Evolutionary conservation across 2,797 vertebrate species (phyloP).

Genomic region (Poeciliopsis infans): DNA sequence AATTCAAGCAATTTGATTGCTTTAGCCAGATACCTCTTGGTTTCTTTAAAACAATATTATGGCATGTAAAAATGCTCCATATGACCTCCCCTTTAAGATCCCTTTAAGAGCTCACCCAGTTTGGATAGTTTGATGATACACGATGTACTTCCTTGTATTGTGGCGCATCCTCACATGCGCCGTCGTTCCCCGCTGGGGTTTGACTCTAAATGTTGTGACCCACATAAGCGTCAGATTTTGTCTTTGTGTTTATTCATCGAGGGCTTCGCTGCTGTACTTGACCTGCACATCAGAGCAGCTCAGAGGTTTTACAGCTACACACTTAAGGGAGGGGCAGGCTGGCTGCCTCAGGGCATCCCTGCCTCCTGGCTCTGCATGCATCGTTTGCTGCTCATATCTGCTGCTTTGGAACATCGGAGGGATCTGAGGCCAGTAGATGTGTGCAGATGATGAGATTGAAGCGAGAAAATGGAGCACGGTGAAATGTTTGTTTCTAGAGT

Average conservation of each 20-base stretch:
- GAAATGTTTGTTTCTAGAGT: neutral
- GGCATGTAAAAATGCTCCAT: slow-evolving; percentile 12
- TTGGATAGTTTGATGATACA: slow-evolving; percentile 35
- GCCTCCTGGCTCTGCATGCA: slow-evolving; percentile 41
- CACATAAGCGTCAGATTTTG: slow-evolving; percentile 18
- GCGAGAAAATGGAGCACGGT: neutral
- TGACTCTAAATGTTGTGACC: slow-evolving; percentile 24
- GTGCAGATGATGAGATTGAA: neutral
- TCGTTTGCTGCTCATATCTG: slow-evolving; percentile 56
- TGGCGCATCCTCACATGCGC: slow-evolving; percentile 36
- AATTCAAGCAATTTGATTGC: neutral
- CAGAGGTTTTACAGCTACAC: slow-evolving; percentile 22
- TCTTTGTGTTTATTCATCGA: slow-evolving; percentile 20
- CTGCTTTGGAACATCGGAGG: slow-evolving; percentile 16
- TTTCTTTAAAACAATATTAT: neutral
- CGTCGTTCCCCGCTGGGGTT: slow-evolving; percentile 23
- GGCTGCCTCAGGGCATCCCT: slow-evolving; percentile 47
- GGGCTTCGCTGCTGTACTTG: slow-evolving; percentile 52
- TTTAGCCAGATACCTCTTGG: neutral
- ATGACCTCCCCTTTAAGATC: slow-evolving; percentile 38
- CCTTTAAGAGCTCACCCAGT: slow-evolving; percentile 27
- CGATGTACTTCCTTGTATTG: slow-evolving; percentile 59
- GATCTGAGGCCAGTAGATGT: neutral
- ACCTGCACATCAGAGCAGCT: slow-evolving; percentile 47
- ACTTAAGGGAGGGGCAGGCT: slow-evolving; percentile 21